Conservation (phyloP, 1,140 invertebrate species). For the Brachionus manjavacas region DNA sequence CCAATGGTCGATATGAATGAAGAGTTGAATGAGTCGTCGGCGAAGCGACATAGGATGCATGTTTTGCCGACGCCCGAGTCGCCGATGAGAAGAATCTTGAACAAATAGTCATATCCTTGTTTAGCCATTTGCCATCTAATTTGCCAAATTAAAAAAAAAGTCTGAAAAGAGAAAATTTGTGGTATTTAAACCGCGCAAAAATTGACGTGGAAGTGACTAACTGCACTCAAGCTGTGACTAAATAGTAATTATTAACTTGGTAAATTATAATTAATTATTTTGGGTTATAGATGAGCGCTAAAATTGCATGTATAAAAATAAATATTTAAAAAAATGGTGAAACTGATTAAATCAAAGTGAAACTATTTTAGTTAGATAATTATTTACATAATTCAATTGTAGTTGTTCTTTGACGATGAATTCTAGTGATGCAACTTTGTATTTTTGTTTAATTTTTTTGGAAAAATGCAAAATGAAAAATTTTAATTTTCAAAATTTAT, state of each 20-base stretch:
- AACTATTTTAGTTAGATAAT: not conserved
- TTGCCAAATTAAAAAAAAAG: not conserved
- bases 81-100: slow-evolving; percentile 82
- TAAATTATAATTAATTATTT: slow-evolving; percentile 1
- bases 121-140: slow-evolving; percentile 42
- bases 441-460: not conserved
- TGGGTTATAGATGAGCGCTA: not conserved
- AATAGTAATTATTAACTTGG: not conserved
- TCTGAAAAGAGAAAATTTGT: not conserved
- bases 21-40: slow-evolving; percentile 70
- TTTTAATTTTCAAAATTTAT: not conserved
- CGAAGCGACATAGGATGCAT: slow-evolving; percentile 87
- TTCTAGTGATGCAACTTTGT: not conserved
- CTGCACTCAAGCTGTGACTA: not conserved
- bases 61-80: slow-evolving; percentile 90
- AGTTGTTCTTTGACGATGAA: not conserved
- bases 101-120: slow-evolving; percentile 52
- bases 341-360: not conserved
- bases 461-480: not conserved
- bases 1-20: slow-evolving; percentile 42
- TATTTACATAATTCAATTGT: not conserved
- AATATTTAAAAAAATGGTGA: not conserved
- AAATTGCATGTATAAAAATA: not conserved
- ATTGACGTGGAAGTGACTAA: not conserved
- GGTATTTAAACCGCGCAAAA: not conserved